Evolutionary conservation across 1,140 invertebrate species (phyloP), one percentile per base, ranked within the genome.

Genomic region (Tetranychus cinnabarinus): DNA sequence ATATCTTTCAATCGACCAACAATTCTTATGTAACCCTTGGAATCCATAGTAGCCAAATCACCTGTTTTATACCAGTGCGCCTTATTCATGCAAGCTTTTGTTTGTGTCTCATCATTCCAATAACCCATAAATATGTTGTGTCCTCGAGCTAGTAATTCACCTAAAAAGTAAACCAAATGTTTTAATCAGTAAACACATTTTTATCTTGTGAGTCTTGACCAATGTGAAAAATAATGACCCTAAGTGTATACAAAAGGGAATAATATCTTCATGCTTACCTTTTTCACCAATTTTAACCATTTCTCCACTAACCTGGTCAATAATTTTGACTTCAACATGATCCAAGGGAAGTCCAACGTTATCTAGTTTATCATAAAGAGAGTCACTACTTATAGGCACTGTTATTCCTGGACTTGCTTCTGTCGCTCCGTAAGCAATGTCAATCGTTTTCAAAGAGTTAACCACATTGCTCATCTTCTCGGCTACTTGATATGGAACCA

Each of bases 11-110:
- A 72, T 58, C 89, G 76, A 2, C 88, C 88, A 42, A 88, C 80
- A 60, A 92, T 81, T 62, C 75, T 70, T 0, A 82, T 82, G 68
- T 86, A 88, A 3, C 87, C 88, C 66, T 86, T 76, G 62, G 78
- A 75, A 60, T 80, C 73, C 60, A 93, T 74, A 10, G 56, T 57
- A 13, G 56, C 56, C 15, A 57, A 33, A 37, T 57, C 56, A 12
- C 90, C 92, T n/a, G 88, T 92, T 67, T 80, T 80, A 7, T 93
- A 76, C 93, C 93, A 97, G 23, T 80, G 74, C 47, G 86, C 84
- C 5, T 73, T 60, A 10, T 74, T 77, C 2, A 93, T 75, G 0
- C 78, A 79, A 65, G 86, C 79, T 35, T 73, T 78, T 0, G 90
- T 97, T 72, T 83, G 88, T 45, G 80, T 79, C 4, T 80, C 76